A percentile compares a stretch with the other conserved stretches of the same genome.
These are phyloP conservation scores for Erebia ligea DNA, from an alignment of 2,888 invertebrate genomes.

Conservation along the genomic window DNA sequence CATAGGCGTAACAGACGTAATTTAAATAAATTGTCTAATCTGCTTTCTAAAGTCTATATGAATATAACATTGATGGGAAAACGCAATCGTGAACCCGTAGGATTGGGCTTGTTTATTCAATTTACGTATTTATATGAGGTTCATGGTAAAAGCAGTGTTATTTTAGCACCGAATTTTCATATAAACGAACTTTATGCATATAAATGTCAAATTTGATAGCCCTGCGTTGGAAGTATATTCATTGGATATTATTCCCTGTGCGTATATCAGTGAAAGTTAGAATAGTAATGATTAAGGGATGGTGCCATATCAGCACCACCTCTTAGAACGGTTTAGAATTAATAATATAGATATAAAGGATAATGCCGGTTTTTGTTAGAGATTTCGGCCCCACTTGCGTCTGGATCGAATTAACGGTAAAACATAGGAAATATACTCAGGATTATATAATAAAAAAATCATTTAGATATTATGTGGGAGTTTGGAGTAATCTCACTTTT, in stretches of 20 bases:
- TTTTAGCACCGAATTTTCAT: constrained; percentile 36
- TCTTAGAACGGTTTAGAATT: not conserved
- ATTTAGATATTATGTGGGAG: no score
- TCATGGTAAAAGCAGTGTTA: constrained; percentile 34
- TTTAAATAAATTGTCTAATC: no score
- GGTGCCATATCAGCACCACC: not conserved
- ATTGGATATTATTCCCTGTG: constrained; percentile 34
- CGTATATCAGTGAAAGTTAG: constrained; percentile 37
- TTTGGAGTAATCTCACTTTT: no score
- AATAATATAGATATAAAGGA: not conserved
- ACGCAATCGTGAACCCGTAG: constrained; percentile 17
- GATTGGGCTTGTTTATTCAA: constrained; percentile 30
- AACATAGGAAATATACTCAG: no score
- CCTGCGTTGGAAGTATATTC: constrained; percentile 34
- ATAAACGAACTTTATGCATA: constrained; percentile 37
- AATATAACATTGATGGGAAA: not conserved
- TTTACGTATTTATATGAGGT: constrained; percentile 31
- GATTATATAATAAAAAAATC: no score
- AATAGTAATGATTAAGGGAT: constrained; percentile 22
- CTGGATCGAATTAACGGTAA: no score
- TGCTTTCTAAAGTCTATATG: not conserved
- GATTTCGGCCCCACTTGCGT: no score
- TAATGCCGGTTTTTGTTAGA: no score
- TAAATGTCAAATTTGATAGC: constrained; percentile 35
- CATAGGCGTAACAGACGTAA: no score